Percentiles rank a stretch among this genome's conserved stretches.
phyloP scores from a whole-genome alignment of 2,113 vertebrate species.

The Rhegmatorhina hoffmannsi region DNA sequence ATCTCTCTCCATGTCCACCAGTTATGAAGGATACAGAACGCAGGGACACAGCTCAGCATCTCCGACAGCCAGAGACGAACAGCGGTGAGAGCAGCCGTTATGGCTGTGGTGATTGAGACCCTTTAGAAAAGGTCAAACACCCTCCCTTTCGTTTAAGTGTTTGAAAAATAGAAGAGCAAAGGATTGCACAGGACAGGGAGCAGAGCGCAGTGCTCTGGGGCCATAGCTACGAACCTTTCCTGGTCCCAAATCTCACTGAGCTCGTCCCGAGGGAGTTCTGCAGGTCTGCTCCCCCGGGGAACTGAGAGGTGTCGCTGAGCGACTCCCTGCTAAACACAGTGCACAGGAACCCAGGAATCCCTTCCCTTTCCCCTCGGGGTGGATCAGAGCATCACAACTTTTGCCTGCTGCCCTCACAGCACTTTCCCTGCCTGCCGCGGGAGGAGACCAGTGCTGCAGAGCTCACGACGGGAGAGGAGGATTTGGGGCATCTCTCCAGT shows the following conservation, averaged over 20 bases:
- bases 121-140: neutral
- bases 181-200: neutral
- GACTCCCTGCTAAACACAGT: no score
- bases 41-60: neutral
- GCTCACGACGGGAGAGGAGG: neutral
- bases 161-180: neutral
- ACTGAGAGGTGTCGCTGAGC: neutral
- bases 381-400: neutral
- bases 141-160: neutral
- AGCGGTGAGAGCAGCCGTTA: rapidly evolving
- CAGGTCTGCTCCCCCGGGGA: neutral
- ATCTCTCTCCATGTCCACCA: rapidly evolving
- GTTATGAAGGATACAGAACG: rapidly evolving
- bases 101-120: no score
- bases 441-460: neutral
- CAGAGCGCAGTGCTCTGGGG: neutral
- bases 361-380: rapidly evolving
- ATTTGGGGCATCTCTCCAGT: neutral
- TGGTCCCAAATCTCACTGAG: neutral
- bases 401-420: neutral
- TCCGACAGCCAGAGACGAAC: rapidly evolving
- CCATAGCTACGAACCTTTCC: neutral
- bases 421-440: neutral
- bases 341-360: neutral
- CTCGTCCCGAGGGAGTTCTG: neutral